A percentile compares a stretch with the other conserved stretches of the same genome.
phyloP scores from a whole-genome alignment of 2,113 vertebrate species.

The Okapia johnstoni region DNA sequence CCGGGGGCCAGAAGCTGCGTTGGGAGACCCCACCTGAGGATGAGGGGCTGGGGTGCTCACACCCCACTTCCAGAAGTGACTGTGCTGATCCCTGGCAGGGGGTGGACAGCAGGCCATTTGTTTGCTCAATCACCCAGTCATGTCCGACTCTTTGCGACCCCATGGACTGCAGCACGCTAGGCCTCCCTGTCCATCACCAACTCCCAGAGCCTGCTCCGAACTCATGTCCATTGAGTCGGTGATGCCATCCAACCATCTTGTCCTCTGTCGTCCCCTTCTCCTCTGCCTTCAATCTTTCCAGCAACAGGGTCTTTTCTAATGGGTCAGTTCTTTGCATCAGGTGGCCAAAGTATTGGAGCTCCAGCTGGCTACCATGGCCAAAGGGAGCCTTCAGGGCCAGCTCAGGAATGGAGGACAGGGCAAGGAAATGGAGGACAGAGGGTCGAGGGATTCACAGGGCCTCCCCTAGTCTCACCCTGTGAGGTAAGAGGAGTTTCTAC shows the following conservation, averaged over 20 bases:
- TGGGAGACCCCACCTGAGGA: background rate
- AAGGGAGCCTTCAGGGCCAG: background rate
- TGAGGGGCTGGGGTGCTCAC: rapidly evolving
- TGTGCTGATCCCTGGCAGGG: background rate
- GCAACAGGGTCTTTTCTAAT: background rate
- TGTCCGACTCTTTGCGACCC: background rate
- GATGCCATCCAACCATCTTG: background rate
- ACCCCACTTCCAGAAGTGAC: background rate
- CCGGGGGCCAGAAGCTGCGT: too few relatives aligned
- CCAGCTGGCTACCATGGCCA: background rate
- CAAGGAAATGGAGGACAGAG: background rate
- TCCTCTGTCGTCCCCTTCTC: background rate
- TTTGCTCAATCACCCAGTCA: background rate
- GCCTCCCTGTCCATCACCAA: background rate
- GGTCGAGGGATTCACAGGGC: rapidly evolving
- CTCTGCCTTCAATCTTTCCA: background rate
- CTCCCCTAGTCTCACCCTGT: background rate
- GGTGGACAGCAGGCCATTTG: background rate
- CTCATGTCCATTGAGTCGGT: background rate
- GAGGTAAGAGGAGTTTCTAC: background rate
- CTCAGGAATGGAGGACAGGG: background rate
- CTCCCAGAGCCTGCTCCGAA: background rate
- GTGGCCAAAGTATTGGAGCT: background rate
- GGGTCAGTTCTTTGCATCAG: background rate
- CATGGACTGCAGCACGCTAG: background rate